A percentile compares a stretch with the other conserved stretches of the same genome.
These are phyloP conservation scores for Monopterus albus DNA, from an alignment of 2,113 vertebrate species.

Conservation along the genomic window DNA sequence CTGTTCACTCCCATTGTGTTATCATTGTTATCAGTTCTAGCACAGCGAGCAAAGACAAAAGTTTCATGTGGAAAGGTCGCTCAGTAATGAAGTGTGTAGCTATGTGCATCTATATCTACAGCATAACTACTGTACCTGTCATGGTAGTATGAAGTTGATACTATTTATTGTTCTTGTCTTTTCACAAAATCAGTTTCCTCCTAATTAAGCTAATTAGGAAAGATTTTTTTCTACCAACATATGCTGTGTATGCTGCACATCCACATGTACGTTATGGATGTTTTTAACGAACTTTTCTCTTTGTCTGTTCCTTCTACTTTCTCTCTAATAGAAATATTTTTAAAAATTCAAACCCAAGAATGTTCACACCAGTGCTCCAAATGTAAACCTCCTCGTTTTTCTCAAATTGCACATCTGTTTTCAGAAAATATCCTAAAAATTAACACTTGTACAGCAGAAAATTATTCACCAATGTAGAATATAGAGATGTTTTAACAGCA, in stretches of 20 bases:
- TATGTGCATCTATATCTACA: neutral
- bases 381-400: no score
- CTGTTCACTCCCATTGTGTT: slow-evolving; percentile 8
- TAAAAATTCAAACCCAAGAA: slow-evolving; percentile 12
- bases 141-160: no score
- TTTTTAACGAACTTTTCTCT: neutral
- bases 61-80: neutral
- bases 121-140: no score
- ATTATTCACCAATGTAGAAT: neutral
- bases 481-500: neutral
- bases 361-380: neutral
- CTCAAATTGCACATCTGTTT: neutral
- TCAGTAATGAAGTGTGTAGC: neutral
- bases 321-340: no score
- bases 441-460: slow-evolving; percentile 21
- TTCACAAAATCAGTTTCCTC: no score
- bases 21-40: slow-evolving; percentile 5
- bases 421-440: neutral
- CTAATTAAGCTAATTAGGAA: no score
- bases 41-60: neutral
- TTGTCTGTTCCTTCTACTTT: neutral
- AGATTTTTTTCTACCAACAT: no score
- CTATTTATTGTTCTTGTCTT: no score
- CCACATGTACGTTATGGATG: neutral
- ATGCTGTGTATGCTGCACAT: no score